A percentile compares a stretch with the other conserved stretches of the same genome.
These are phyloP conservation scores for Hoplodrina ambigua DNA, from an alignment of 2,888 invertebrate species.

Conservation along the genomic window DNA sequence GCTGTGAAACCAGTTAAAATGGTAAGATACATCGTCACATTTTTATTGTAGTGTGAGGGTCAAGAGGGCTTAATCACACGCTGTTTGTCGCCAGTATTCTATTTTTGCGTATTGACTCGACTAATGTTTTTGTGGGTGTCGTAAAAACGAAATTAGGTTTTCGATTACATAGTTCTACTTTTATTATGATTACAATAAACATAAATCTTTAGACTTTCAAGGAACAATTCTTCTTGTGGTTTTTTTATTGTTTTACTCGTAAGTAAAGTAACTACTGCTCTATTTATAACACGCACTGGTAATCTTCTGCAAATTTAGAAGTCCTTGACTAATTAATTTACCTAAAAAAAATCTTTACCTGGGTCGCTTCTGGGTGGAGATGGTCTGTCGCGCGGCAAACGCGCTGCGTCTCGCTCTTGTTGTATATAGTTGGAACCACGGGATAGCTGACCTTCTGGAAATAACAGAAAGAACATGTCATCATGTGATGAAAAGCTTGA, in stretches of 20 bases:
- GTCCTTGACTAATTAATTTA: background rate
- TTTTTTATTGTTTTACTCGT: background rate
- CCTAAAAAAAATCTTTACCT: conserved; percentile 84
- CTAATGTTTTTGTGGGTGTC: conserved; percentile 12
- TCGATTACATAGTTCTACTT: background rate
- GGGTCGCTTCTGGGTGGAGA: conserved; percentile 91
- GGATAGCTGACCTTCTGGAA: conserved; percentile 95
- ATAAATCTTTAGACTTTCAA: background rate
- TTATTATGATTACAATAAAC: background rate
- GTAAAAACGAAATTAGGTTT: conserved; percentile 7
- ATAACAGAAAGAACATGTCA: conserved; percentile 4
- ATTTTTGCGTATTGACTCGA: conserved; percentile 21
- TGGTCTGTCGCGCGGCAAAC: conserved; percentile 85
- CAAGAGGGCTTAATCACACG: conserved; percentile 9
- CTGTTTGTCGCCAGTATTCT: conserved; percentile 17
- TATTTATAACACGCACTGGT: background rate
- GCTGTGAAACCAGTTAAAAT: background rate
- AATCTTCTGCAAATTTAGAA: background rate
- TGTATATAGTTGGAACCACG: conserved; percentile 94
- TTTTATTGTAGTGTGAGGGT: conserved; percentile 28
- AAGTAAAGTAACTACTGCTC: no score
- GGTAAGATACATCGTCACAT: conserved; percentile 6
- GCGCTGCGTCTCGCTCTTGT: conserved; percentile 88
- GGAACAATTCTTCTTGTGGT: background rate
- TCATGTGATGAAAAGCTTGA: background rate